Base-by-base conservation (phyloP, 2,888 invertebrate genomes). In the Conus canariensis region DNA sequence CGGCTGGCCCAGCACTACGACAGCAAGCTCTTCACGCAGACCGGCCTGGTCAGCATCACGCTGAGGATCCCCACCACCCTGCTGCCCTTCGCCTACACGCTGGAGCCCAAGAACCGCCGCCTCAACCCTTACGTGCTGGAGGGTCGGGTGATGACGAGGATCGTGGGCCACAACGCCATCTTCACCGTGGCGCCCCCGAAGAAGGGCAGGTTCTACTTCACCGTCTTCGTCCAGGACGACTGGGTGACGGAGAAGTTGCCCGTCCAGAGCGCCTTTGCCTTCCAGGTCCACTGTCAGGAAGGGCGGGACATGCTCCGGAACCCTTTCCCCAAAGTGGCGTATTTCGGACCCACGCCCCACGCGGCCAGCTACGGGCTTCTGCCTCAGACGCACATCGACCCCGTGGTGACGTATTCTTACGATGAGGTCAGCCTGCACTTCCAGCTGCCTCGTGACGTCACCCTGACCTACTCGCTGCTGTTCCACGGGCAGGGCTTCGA, bases 101-200 rank as follows among this genome's bases (percentile, higher is more conserved):
- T 96, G 90, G 94, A 94, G 30, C 93, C 95, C 6, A 94, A 94
- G 83, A 95, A 95, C 90, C 77, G 30, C 5, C 30, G 77, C n/a
- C 88, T 94, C 25, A 93, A 92, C 25, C 90, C 93, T 3, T 93
- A 94, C 58, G 90, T 93, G 9, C 91, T 95, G 19, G 94, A 94
- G 64, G 95, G 95, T 0, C 92, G 95, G 9, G 94, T 94, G 1
- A 92, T 96, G 93, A 90, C 95, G 16, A 92, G 95, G 74, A 94
- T 94, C 77, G 93, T 95, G 7, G 94, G 94, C 7, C 94, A 95
- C 88, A 94, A 94, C 87, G 95, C 95, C 59, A 95, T 95, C 83
- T 96, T 97, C 91, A 94, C 95, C 9, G 95, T 96, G 3, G 94
- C 95, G 14, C 96, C 97, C 0, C 96, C 97, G 0, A 94, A 95